Base-by-base conservation (phyloP, 2,888 invertebrate species). In the Incurvaria masculella region DNA sequence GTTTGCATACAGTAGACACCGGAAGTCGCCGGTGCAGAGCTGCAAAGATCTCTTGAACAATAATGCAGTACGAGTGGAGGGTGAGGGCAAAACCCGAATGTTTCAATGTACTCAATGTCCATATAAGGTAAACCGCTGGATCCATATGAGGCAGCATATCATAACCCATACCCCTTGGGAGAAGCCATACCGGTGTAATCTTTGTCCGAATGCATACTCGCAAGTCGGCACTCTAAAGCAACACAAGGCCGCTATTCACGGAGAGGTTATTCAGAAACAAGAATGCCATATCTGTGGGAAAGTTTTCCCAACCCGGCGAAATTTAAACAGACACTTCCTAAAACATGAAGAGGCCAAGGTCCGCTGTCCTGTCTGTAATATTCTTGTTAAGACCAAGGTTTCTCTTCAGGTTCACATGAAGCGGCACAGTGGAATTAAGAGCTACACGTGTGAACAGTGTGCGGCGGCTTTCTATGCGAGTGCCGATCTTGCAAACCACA, bases 241-340 rank as follows among this genome's bases (percentile, higher is more conserved):
- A 1, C 75, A 75, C 47, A 61, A 62, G 48, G 73, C 74, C 53
- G 26, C 50, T 0, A 51, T 53, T 0, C 75, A 75, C 46, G 61
- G 67, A 14, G 55, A 61, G 1, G 65, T 60, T 33, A 53, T 53
- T 39, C 49, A 58, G 2, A 64, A 68, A 55, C 57, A 62, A 3
- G 69, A 69, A 2, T 75, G 75, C 49, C 64, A 69, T 5, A 61
- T 59, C 18, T 75, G 75, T 42, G 75, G 75, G 0, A 72, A 71
- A 56, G 51, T 56, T 41, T 48, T 73, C 0, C 61, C 58, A 51
- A 71, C 73, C 0, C 62, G 72, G 1, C 53, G 51, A 8, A 59
- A 54, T 49, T 59, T 65, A 0, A 68, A 70, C 27, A 58, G 61
- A 18, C 75, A 75, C 44, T 53, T 73, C 23, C 59, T 54, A 53